Evolutionary conservation across 2,888 invertebrate genomes (phyloP).

Genomic region (Pseudococcus longispinus): DNA sequence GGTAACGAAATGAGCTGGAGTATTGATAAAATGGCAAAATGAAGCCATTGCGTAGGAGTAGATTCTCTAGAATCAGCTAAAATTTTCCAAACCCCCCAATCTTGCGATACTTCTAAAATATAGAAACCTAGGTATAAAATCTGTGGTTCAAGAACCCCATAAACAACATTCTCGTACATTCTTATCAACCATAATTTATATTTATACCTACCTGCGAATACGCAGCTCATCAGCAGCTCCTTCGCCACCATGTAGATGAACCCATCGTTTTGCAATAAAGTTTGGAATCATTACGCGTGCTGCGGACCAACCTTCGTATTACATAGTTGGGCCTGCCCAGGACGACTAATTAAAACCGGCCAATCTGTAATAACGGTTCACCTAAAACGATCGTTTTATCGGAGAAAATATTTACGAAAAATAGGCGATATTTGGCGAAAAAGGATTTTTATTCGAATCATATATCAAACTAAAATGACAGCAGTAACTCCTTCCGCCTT

Average conservation of each 20-base stretch:
- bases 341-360: not conserved
- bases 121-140: no score
- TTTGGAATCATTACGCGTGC: not conserved
- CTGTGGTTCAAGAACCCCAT: not conserved
- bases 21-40: no score
- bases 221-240: not conserved
- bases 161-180: not conserved
- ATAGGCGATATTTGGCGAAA: not conserved
- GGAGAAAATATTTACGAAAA: not conserved
- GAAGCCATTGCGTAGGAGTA: no score
- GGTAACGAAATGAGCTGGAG: no score
- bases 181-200: not conserved
- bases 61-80: no score
- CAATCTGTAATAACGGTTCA: not conserved
- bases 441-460: slow-evolving; percentile 3
- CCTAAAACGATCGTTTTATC: not conserved
- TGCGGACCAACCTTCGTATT: not conserved
- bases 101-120: no score
- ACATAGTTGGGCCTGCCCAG: not conserved
- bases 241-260: no score
- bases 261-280: not conserved
- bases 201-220: not conserved
- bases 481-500: slow-evolving; percentile 35
- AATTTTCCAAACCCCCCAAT: no score
- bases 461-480: slow-evolving; percentile 35